These are phyloP conservation scores for Amphipoea lucens DNA, from an alignment of 2,888 invertebrate species.

Conservation along the genomic window DNA sequence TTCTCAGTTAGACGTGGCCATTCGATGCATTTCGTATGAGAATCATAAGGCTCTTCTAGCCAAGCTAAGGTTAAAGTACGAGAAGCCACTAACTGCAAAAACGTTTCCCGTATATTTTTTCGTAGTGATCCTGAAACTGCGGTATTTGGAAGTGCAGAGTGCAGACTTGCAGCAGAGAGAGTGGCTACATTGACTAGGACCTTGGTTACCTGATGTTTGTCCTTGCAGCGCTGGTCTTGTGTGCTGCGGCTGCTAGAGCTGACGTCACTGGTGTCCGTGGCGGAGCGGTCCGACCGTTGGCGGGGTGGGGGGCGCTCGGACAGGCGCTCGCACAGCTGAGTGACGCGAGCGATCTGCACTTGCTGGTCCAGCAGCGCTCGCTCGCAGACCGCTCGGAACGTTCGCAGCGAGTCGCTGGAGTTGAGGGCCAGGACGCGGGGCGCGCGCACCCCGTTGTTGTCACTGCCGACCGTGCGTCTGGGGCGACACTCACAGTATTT, in stretches of 20 bases:
- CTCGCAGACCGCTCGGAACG: slow-evolving; percentile 79
- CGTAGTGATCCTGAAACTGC: neutral
- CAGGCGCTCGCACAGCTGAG: slow-evolving; percentile 80
- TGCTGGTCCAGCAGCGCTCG: slow-evolving; percentile 81
- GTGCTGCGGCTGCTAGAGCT: slow-evolving; percentile 75
- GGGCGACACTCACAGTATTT: neutral
- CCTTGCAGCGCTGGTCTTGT: slow-evolving; percentile 66
- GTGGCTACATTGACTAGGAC: neutral
- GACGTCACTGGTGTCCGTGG: slow-evolving; percentile 71
- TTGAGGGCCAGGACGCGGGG: slow-evolving; percentile 44
- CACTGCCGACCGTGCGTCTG: slow-evolving; percentile 39
- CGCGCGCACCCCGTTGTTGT: slow-evolving; percentile 48
- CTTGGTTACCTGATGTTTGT: slow-evolving; percentile 70
- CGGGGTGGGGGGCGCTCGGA: slow-evolving; percentile 61
- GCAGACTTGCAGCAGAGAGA: neutral
- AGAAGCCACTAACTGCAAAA: neutral
- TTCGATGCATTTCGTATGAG: no score
- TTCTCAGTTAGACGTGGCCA: neutral
- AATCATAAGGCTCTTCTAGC: neutral
- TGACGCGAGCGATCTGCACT: slow-evolving; percentile 79
- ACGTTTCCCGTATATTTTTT: no score
- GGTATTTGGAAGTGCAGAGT: neutral
- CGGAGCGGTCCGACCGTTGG: slow-evolving; percentile 37
- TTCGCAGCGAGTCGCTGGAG: slow-evolving; percentile 75
- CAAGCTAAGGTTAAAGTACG: neutral